Evolutionary conservation across 2,888 invertebrate species (phyloP).

Genomic region (Cheilosia soror): DNA sequence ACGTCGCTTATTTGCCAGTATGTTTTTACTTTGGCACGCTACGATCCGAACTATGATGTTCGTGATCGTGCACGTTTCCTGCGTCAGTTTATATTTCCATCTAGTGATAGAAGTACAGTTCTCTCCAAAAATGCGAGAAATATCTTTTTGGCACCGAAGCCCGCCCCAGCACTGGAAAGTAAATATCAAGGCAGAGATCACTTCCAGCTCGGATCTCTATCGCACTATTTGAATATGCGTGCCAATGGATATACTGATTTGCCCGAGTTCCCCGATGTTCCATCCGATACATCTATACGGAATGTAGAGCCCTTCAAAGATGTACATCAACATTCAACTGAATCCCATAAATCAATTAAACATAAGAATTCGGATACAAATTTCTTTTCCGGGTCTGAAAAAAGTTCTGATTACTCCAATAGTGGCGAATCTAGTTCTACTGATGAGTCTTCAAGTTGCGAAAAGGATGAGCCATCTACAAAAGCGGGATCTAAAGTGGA

Average conservation of each 20-base stretch:
- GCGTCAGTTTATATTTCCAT: conserved; percentile 90
- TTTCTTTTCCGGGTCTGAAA: conserved; percentile 85
- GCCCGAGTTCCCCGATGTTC: conserved; percentile 91
- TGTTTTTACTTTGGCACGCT: conserved; percentile 96
- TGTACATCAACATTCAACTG: conserved; percentile 78
- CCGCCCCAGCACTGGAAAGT: conserved; percentile 95
- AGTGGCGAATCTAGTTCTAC: conserved; percentile 79
- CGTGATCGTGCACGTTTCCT: conserved; percentile 97
- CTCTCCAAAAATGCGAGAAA: conserved; percentile 89
- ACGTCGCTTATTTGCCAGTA: conserved; percentile 95
- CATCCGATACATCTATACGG: conserved; percentile 91
- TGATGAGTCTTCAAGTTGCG: conserved; percentile 76
- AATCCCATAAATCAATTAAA: conserved; percentile 80
- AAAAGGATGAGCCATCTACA: conserved; percentile 53
- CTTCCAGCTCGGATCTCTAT: conserved; percentile 96
- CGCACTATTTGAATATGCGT: conserved; percentile 95
- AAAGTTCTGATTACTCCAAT: conserved; percentile 81
- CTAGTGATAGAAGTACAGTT: conserved; percentile 84
- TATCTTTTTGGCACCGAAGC: conserved; percentile 96
- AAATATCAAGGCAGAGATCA: conserved; percentile 93
- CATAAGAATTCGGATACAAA: conserved; percentile 84
- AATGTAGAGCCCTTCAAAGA: conserved; percentile 86
- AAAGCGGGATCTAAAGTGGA: conserved; percentile 45
- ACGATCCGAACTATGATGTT: conserved; percentile 99
- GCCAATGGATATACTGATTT: conserved; percentile 95